phyloP scores from a whole-genome alignment of 1,140 invertebrate species.

The Zaprionus capensis region DNA sequence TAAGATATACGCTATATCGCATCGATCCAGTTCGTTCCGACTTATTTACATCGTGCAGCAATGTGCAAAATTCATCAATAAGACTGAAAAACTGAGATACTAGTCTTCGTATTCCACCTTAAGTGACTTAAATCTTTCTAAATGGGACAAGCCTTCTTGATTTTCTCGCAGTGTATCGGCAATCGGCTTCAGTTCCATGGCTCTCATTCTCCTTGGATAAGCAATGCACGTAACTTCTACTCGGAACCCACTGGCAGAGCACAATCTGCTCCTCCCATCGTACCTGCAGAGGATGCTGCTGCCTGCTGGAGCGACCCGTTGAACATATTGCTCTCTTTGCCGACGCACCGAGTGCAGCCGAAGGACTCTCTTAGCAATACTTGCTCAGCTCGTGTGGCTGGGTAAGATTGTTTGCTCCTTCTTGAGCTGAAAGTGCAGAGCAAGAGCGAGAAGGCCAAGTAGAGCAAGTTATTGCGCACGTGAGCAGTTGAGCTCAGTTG shows the following conservation, averaged over 20 bases:
- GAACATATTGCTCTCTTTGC: slow-evolving; percentile 37
- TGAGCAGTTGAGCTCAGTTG: neutral
- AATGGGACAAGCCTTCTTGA: too few species aligned
- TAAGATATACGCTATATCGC: too few species aligned
- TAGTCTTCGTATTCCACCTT: too few species aligned
- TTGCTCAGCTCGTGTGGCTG: slow-evolving; percentile 6
- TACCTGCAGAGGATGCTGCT: neutral
- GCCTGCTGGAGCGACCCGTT: neutral
- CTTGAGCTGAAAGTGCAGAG: slow-evolving; percentile 40
- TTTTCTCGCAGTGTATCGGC: neutral
- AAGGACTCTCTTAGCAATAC: slow-evolving; percentile 8
- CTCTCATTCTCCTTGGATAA: neutral
- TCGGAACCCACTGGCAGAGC: neutral
- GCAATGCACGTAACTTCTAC: neutral
- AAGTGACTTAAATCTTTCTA: too few species aligned
- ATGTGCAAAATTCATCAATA: too few species aligned
- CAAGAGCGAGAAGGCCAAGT: slow-evolving; percentile 16
- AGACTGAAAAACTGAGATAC: too few species aligned
- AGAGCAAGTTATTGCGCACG: neutral
- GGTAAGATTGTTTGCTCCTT: slow-evolving; percentile 30
- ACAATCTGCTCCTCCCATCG: neutral
- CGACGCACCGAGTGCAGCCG: slow-evolving; percentile 6
- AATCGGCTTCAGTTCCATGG: neutral
- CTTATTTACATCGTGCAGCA: too few species aligned
- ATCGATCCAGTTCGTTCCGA: too few species aligned